These are phyloP conservation scores for Phrynocephalus vlangalii DNA, from an alignment of 2,797 vertebrate species.

Conservation along the genomic window DNA sequence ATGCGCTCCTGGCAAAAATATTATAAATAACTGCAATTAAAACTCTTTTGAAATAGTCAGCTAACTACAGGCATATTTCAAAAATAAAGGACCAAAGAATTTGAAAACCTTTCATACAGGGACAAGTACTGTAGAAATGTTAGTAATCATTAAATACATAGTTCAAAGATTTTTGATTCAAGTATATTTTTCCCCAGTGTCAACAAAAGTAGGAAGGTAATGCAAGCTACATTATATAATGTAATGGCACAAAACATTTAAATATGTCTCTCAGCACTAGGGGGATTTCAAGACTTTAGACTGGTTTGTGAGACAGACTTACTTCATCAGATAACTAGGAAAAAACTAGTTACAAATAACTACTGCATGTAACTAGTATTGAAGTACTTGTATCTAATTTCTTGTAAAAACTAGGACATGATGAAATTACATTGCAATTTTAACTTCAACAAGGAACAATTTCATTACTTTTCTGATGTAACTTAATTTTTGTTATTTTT, in stretches of 20 bases:
- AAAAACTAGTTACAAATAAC: too few species aligned
- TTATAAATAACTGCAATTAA: not conserved
- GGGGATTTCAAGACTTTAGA: not conserved
- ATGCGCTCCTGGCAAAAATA: fast-evolving
- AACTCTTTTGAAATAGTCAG: not conserved
- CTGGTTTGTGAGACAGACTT: not conserved
- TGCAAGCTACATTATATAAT: not conserved
- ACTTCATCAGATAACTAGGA: too few species aligned
- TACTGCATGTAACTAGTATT: too few species aligned
- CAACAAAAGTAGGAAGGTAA: not conserved
- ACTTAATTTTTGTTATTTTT: not conserved
- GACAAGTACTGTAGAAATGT: not conserved
- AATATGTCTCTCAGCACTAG: too few species aligned
- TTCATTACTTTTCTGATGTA: not conserved
- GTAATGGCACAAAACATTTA: not conserved
- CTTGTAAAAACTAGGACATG: too few species aligned
- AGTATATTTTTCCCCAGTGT: not conserved
- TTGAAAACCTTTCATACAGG: not conserved
- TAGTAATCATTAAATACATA: not conserved
- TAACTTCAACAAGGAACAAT: not conserved
- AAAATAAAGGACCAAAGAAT: not conserved
- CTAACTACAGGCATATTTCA: not conserved
- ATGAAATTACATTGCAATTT: too few species aligned
- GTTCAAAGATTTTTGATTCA: slow-evolving; percentile 1
- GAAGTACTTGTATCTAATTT: too few species aligned